Percentiles rank a stretch among this genome's conserved stretches.
These are phyloP conservation scores for Laticauda colubrina DNA, from an alignment of 2,113 vertebrate genomes.

Conservation along the genomic window DNA sequence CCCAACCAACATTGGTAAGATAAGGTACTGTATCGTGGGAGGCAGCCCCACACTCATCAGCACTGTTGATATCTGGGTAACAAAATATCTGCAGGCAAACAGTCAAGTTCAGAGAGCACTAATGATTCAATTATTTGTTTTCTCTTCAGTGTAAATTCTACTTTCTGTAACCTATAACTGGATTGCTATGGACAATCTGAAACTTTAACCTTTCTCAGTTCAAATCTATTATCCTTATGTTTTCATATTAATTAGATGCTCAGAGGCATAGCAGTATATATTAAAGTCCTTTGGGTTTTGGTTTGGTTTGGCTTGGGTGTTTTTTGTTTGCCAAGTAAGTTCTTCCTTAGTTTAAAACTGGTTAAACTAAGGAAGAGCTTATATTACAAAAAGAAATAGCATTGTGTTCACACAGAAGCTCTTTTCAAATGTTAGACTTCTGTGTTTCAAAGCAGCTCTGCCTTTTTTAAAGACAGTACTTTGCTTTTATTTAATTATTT, in stretches of 20 bases:
- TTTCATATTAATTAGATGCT: neutral
- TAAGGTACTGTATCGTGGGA: neutral
- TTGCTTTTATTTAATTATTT: slow-evolving; percentile 25
- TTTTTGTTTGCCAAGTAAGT: neutral
- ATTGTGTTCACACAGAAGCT: slow-evolving; percentile 1
- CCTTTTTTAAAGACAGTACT: slow-evolving; percentile 2
- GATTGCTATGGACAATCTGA: neutral
- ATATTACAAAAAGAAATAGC: slow-evolving; percentile 9
- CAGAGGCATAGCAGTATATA: neutral
- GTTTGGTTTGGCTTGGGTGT: neutral
- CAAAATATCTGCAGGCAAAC: neutral
- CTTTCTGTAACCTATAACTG: neutral
- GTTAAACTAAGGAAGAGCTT: neutral
- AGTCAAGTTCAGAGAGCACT: neutral
- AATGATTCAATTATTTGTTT: neutral
- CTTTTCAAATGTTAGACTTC: slow-evolving; percentile 17
- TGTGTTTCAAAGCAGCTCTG: neutral
- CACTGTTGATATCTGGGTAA: neutral
- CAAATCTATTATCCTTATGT: neutral
- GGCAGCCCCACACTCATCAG: neutral
- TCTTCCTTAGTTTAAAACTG: neutral
- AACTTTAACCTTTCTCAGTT: neutral
- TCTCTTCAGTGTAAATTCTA: neutral
- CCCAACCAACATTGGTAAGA: neutral
- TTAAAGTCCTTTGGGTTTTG: neutral